These are phyloP conservation scores for Dendrocincla fuliginosa DNA, from an alignment of 2,797 vertebrate genomes.

Conservation along the genomic window DNA sequence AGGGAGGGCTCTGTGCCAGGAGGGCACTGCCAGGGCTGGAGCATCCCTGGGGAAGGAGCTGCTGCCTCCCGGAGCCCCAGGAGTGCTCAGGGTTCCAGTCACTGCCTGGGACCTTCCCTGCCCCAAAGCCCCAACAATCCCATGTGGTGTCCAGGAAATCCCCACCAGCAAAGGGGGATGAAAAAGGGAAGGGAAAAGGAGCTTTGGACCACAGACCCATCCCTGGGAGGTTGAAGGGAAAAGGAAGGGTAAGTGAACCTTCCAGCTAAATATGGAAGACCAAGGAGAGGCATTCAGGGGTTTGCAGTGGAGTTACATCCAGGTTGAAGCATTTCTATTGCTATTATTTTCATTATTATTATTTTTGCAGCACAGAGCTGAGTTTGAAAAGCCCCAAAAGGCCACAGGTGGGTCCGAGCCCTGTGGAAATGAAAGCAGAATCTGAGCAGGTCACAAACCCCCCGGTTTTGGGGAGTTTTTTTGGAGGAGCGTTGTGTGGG, in stretches of 20 bases:
- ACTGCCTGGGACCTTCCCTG: not conserved
- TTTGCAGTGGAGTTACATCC: not conserved
- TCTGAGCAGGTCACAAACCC: not conserved
- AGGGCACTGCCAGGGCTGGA: not conserved
- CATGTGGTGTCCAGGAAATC: accelerated
- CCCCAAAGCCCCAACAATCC: accelerated
- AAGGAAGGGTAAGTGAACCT: not conserved
- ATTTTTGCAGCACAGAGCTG: not conserved
- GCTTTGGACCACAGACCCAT: accelerated
- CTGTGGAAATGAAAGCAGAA: not conserved
- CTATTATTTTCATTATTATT: not conserved
- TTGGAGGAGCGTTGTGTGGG: accelerated
- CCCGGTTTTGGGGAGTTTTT: not conserved
- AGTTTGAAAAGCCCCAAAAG: not conserved
- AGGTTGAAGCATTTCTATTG: not conserved
- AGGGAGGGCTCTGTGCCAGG: accelerated
- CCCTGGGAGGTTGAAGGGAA: not conserved
- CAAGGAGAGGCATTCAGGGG: accelerated
- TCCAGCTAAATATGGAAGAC: too few species aligned
- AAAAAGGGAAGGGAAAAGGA: too few species aligned
- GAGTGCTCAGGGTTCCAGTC: not conserved
- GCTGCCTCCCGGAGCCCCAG: not conserved
- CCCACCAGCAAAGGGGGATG: accelerated
- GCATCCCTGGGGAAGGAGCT: not conserved
- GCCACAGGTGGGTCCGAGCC: not conserved